These are phyloP conservation scores for Drosophila melanosoma DNA, from an alignment of 2,888 invertebrate genomes.

Conservation along the genomic window DNA sequence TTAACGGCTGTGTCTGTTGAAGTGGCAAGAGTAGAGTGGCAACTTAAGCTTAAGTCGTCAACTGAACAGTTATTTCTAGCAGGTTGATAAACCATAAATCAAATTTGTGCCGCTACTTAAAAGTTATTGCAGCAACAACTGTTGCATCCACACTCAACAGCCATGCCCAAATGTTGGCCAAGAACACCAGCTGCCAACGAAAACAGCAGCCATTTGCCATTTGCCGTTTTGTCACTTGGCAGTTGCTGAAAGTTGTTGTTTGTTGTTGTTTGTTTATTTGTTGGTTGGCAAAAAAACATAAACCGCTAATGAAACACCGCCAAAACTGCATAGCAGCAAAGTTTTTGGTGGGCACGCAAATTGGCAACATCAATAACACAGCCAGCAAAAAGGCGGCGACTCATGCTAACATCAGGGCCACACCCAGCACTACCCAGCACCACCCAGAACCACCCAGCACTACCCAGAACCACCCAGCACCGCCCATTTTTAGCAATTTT, in stretches of 20 bases:
- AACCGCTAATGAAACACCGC: slow-evolving; percentile 75
- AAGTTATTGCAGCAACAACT: slow-evolving; percentile 27
- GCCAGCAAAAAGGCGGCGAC: slow-evolving; percentile 19
- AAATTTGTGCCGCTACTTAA: slow-evolving; percentile 49
- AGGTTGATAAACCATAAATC: slow-evolving; percentile 53
- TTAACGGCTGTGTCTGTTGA: slow-evolving; percentile 20
- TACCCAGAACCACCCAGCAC: neutral
- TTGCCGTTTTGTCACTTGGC: neutral
- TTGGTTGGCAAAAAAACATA: slow-evolving; percentile 2
- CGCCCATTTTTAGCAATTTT: slow-evolving; percentile 9
- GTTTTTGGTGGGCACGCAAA: slow-evolving; percentile 49
- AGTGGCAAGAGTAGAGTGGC: slow-evolving; percentile 24
- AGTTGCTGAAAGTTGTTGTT: neutral
- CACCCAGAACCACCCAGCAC: neutral
- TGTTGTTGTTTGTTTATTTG: neutral
- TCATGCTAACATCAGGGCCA: slow-evolving; percentile 56
- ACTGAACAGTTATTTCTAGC: slow-evolving; percentile 12
- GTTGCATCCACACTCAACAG: slow-evolving; percentile 20
- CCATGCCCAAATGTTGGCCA: slow-evolving; percentile 15
- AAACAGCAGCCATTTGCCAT: slow-evolving; percentile 14
- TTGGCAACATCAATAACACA: slow-evolving; percentile 62
- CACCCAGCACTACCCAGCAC: neutral
- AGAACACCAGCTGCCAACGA: slow-evolving; percentile 20
- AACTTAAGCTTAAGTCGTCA: slow-evolving; percentile 32
- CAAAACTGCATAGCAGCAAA: slow-evolving; percentile 49